These are phyloP conservation scores for Diabrotica undecimpunctata DNA, from an alignment of 1,140 invertebrate species.

Conservation along the genomic window DNA sequence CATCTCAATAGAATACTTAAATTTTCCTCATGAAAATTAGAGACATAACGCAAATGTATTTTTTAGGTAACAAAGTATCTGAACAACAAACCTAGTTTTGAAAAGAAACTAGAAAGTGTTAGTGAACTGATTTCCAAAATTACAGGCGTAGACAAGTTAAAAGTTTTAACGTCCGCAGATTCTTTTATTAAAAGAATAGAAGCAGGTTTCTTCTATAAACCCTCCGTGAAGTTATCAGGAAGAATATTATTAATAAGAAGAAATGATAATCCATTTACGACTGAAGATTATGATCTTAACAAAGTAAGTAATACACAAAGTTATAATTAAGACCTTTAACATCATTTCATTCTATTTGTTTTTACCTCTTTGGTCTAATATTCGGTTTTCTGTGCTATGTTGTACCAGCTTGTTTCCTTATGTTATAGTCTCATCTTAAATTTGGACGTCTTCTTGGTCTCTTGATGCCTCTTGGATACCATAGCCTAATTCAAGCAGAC, in stretches of 20 bases:
- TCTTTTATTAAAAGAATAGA: slow-evolving; percentile 7
- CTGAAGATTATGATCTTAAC: slow-evolving; percentile 20
- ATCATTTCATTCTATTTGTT: background rate
- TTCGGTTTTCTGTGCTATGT: too few species aligned
- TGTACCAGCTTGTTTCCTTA: too few species aligned
- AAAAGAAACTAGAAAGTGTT: slow-evolving; percentile 6
- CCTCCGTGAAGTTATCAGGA: slow-evolving; percentile 12
- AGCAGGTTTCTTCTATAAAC: slow-evolving; percentile 19
- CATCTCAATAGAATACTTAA: background rate
- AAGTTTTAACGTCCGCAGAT: slow-evolving; percentile 6
- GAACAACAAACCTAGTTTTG: background rate
- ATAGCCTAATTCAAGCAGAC: too few species aligned
- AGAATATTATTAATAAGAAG: slow-evolving; percentile 18
- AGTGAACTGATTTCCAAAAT: slow-evolving; percentile 9
- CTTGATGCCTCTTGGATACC: too few species aligned
- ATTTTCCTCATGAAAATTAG: background rate
- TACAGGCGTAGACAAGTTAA: slow-evolving; percentile 3
- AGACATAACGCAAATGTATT: background rate
- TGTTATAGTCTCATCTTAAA: too few species aligned
- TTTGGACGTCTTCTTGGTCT: too few species aligned
- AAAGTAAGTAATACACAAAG: slow-evolving; percentile 3
- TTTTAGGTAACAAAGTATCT: background rate
- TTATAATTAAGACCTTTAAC: background rate
- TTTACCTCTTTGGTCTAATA: background rate
- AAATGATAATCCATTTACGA: background rate